Evolutionary conservation across 1,140 invertebrate genomes (phyloP), one percentile per base, ranked within the genome.

Genomic region (Cheumatopsyche charites): DNA sequence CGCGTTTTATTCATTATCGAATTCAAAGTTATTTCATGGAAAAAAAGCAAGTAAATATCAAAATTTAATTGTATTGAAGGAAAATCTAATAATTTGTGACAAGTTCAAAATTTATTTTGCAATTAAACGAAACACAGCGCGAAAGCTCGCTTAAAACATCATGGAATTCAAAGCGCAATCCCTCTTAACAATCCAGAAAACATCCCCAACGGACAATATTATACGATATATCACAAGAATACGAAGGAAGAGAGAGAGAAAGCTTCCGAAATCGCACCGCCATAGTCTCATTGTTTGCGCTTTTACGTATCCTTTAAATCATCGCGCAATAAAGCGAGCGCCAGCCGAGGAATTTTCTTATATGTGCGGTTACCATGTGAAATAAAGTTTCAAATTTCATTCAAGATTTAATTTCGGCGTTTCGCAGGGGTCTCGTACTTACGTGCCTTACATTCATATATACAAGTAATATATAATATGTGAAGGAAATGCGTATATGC

Each of bases 381-480:
- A 75, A 75, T 75, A 75, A 75, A 75, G 79, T 81, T 81, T 81
- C 79, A 77, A 81, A 81, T 81, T 81, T 81, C 80, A 81, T 81
- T 81, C 79, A 80, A 80, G 80, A 81, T 80, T 80, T 80, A 80
- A 80, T 80, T 80, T 80, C 43, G 63, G 77, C 78, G 77, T 78
- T 73, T 47, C 52, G 26, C 62, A 63, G 67, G 63, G 62, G 52
- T 67, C 61, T 12, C 63, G 58, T n/a, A n/a, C 36, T n/a, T 21
- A 67, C 21, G 5, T 62, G 26, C 29, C 29, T 36, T n/a, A n/a
- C n/a, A n/a, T n/a, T n/a, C n/a, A 36, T 36, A 36, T 36, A 36
- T 36, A 36, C 29, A 36, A 4, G 29, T 9, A n/a, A n/a, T n/a
- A n/a, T n/a, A n/a, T n/a, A n/a, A n/a, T n/a, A n/a, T n/a, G n/a